Conservation (phyloP, 2,888 invertebrate genomes). For the Platerodrilus igneus region DNA sequence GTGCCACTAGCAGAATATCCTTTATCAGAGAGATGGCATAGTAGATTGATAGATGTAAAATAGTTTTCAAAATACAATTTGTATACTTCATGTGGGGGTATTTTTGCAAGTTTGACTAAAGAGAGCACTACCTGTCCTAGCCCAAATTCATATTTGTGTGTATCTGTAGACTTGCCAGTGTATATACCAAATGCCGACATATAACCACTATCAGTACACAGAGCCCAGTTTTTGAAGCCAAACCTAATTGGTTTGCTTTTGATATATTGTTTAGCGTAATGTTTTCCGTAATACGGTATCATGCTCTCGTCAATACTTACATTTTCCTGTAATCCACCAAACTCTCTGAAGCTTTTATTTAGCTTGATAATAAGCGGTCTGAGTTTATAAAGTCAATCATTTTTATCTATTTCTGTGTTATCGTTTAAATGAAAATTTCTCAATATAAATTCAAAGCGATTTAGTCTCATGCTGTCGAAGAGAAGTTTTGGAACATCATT, state of each 20-base stretch:
- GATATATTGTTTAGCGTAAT: constrained; percentile 29
- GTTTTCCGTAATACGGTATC: constrained; percentile 29
- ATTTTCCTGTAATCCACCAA: constrained; percentile 22
- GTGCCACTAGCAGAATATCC: constrained; percentile 19
- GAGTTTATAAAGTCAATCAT: constrained; percentile 25
- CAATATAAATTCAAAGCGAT: constrained; percentile 24
- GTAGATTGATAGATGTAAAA: constrained; percentile 6
- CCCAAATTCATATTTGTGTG: constrained; percentile 23
- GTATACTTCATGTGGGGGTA: constrained; percentile 12
- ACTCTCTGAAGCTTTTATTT: constrained; percentile 15
- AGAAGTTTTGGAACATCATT: constrained; percentile 23
- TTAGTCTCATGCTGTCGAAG: constrained; percentile 17
- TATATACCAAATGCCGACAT: constrained; percentile 28
- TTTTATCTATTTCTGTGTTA: constrained; percentile 13
- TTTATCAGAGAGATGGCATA: background rate
- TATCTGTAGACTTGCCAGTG: constrained; percentile 23
- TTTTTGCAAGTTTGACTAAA: constrained; percentile 17
- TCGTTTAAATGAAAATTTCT: constrained; percentile 17
- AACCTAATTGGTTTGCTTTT: constrained; percentile 30
- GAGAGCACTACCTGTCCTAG: constrained; percentile 24
- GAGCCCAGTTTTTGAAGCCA: constrained; percentile 31
- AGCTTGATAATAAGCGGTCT: constrained; percentile 17
- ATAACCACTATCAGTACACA: constrained; percentile 27
- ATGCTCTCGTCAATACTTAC: constrained; percentile 28
- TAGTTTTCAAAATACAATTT: constrained; percentile 20